These are phyloP conservation scores for Nothoprocta pentlandii DNA, from an alignment of 2,113 vertebrate species.

Conservation along the genomic window DNA sequence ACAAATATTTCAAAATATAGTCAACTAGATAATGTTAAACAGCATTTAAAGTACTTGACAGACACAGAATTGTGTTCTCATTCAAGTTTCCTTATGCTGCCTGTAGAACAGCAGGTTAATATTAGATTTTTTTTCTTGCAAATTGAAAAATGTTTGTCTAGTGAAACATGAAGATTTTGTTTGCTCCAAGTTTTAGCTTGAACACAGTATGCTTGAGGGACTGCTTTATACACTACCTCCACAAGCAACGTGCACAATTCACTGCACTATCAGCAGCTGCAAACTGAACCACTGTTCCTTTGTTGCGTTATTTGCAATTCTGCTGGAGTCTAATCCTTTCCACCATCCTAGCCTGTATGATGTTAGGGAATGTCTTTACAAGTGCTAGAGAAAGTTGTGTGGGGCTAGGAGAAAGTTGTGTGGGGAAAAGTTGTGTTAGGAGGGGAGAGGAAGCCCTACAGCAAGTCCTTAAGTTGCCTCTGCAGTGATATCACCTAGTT, in stretches of 20 bases:
- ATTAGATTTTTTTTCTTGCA: not conserved
- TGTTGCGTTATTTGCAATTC: too few species aligned
- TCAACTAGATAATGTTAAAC: not conserved
- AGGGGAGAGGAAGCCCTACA: too few species aligned
- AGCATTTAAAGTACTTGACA: not conserved
- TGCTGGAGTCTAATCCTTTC: too few species aligned
- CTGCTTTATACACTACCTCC: not conserved
- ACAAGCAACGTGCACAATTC: too few species aligned
- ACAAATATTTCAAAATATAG: not conserved
- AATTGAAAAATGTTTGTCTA: not conserved
- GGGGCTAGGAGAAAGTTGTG: too few species aligned
- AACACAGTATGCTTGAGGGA: not conserved
- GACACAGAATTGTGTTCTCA: not conserved
- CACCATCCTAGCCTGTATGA: too few species aligned
- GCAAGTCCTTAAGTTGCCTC: too few species aligned
- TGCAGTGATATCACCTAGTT: not conserved
- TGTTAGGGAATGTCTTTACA: too few species aligned
- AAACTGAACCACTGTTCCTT: too few species aligned
- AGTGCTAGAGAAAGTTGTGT: too few species aligned
- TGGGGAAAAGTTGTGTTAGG: too few species aligned
- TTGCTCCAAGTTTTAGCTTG: not conserved
- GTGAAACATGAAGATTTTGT: not conserved
- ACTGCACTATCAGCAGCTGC: too few species aligned
- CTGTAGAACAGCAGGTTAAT: not conserved
- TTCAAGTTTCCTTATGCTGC: not conserved